Conservation (phyloP, 30 jellyfish, hydroid and myxozoan genomes). For the Catostylus mosaicus region DNA sequence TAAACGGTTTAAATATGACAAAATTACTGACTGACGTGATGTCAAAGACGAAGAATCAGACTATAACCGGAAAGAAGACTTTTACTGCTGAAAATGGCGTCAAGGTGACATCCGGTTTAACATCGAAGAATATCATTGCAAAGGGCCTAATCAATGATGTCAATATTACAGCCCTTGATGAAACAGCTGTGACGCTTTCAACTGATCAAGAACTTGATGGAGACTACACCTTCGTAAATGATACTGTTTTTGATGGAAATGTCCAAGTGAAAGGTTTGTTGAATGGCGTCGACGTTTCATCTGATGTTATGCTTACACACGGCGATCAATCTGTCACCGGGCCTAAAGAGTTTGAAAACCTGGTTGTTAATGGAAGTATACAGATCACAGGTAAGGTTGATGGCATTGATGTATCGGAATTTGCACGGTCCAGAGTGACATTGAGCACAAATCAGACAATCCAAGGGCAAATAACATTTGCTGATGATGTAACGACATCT, state of each 20-base stretch:
- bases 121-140: slow-evolving; percentile 16
- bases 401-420: slow-evolving; percentile 82
- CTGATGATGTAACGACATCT: slow-evolving; percentile 18
- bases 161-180: slow-evolving; percentile 56
- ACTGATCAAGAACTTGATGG: slow-evolving; percentile 72
- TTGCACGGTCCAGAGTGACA: slow-evolving; percentile 71
- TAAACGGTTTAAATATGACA: slow-evolving; percentile 76
- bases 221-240: slow-evolving; percentile 36
- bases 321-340: slow-evolving; percentile 73
- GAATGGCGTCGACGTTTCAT: slow-evolving; percentile 40
- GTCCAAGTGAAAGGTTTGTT: slow-evolving; percentile 39
- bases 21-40: slow-evolving; percentile 49
- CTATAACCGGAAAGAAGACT: slow-evolving; percentile 57
- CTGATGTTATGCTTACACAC: slow-evolving; percentile 46
- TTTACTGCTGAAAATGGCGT: slow-evolving; percentile 48
- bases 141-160: slow-evolving; percentile 65
- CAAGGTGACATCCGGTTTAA: slow-evolving; percentile 7
- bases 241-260: slow-evolving; percentile 12
- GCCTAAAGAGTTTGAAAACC: slow-evolving; percentile 33
- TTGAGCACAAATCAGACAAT: slow-evolving; percentile 71
- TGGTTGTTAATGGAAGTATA: slow-evolving; percentile 34
- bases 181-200: slow-evolving; percentile 42
- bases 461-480: slow-evolving; percentile 48
- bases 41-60: slow-evolving; percentile 50
- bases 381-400: slow-evolving; percentile 72